Base-by-base conservation (phyloP, 2,888 invertebrate species). In the Rhamnusium bicolor region DNA sequence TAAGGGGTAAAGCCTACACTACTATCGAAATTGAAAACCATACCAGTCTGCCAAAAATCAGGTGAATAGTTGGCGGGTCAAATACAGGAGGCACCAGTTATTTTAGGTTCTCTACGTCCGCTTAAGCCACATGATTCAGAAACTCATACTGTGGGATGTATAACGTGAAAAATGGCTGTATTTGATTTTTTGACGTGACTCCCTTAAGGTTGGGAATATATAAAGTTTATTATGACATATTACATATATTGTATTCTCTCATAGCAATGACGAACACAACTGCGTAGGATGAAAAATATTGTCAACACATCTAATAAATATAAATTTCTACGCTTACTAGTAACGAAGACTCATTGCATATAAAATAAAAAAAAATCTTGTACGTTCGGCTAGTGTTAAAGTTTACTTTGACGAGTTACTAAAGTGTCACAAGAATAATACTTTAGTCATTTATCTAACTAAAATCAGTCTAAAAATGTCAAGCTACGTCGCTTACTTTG, bases 351-450 rank as follows among this genome's bases (percentile, higher is more conserved):
- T 24, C 24, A 54, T 54, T 1, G 18, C 54, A 6, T 1, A 6
- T n/a, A 12, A 27, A 54, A 54, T 24, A 54, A 54, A 24, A 54
- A 12, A n/a, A 54, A 54, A 24, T 54, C 54, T 14, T 12, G 54
- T 54, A n/a, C n/a, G 54, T 54, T n/a, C n/a, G 0, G n/a, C 6
- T 27, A 12, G 21, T 24, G 54, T n/a, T 54, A 54, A 54, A 54
- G 54, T 54, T 54, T 54, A 0, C 27, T 19, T 54, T 54, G 54
- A 54, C 19, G 54, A 27, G 27, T 54, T 54, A 54, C 21, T 24
- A 24, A 54, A 54, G 54, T 54, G 54, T 54, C 54, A 54, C 21
- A 24, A 24, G 54, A 27, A 54, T 54, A n/a, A 24, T 54, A 24
- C 21, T 54, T 27, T 27, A 19, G 14, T 21, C 24, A 54, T 54